Evolutionary conservation across 2,888 invertebrate species (phyloP).

Genomic region (Achlya flavicornis): DNA sequence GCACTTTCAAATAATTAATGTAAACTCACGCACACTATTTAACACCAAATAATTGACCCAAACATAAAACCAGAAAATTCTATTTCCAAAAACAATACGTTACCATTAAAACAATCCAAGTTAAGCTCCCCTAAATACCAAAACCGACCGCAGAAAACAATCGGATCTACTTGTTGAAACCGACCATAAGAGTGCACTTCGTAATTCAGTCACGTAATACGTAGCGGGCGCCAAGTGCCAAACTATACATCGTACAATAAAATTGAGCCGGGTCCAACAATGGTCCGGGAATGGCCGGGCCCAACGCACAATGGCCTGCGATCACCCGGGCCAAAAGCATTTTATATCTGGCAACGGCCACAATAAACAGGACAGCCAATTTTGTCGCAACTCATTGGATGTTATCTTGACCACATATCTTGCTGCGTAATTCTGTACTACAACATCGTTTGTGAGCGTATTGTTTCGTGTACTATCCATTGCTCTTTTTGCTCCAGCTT

Average conservation of each 20-base stretch:
- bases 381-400: conserved; percentile 66
- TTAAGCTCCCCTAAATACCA: conserved; percentile 11
- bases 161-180: conserved; percentile 17
- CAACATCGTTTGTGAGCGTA: conserved; percentile 18
- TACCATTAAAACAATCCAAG: conserved; percentile 13
- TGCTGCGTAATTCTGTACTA: conserved; percentile 20
- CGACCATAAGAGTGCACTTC: conserved; percentile 13
- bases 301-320: conserved; percentile 17
- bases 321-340: conserved; percentile 40
- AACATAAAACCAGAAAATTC: conserved; percentile 7
- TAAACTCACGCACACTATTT: background rate
- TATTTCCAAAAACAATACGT: background rate
- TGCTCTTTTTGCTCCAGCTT: conserved; percentile 21
- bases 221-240: conserved; percentile 11
- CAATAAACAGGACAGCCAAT: conserved; percentile 65
- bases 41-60: background rate
- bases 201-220: conserved; percentile 16
- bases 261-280: conserved; percentile 14
- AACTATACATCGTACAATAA: conserved; percentile 11
- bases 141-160: conserved; percentile 16
- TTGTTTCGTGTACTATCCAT: conserved; percentile 26
- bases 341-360: conserved; percentile 51
- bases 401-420: conserved; percentile 60
- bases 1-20: too few species aligned
- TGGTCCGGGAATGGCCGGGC: conserved; percentile 13